These are phyloP conservation scores for Prionailurus bengalensis DNA, from an alignment of 2,113 vertebrate genomes.

Conservation along the genomic window DNA sequence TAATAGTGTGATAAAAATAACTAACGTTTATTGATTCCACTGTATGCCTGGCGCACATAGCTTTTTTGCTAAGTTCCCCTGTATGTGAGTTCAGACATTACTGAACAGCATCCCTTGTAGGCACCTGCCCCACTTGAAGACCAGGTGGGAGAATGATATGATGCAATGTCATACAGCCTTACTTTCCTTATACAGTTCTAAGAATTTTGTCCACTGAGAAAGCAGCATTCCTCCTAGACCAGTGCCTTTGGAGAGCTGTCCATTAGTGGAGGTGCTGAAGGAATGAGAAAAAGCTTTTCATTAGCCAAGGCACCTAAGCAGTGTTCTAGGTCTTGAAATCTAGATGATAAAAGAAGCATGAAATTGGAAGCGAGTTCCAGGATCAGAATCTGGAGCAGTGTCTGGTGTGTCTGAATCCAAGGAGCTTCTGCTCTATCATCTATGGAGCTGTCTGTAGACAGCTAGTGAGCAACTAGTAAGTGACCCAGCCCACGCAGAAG, in stretches of 20 bases:
- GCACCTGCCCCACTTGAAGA: background rate
- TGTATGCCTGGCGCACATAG: background rate
- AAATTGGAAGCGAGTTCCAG: background rate
- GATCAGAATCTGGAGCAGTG: background rate
- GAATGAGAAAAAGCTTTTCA: background rate
- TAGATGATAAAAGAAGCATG: background rate
- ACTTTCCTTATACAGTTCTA: background rate
- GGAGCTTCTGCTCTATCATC: background rate
- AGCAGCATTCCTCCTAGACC: background rate
- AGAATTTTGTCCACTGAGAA: background rate
- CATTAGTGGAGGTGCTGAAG: conserved; percentile 59
- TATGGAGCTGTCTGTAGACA: background rate
- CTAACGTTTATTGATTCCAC: background rate
- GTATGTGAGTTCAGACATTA: background rate
- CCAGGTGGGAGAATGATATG: background rate
- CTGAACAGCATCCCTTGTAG: background rate
- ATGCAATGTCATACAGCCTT: background rate
- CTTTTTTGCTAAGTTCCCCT: background rate
- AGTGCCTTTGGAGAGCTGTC: conserved; percentile 41
- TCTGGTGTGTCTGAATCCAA: background rate
- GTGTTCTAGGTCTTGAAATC: background rate
- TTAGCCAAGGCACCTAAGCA: background rate
- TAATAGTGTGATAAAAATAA: background rate
- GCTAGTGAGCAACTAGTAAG: background rate
- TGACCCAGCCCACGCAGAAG: background rate